These are phyloP conservation scores for Tachycineta bicolor DNA, from an alignment of 2,113 vertebrate species.

Conservation along the genomic window DNA sequence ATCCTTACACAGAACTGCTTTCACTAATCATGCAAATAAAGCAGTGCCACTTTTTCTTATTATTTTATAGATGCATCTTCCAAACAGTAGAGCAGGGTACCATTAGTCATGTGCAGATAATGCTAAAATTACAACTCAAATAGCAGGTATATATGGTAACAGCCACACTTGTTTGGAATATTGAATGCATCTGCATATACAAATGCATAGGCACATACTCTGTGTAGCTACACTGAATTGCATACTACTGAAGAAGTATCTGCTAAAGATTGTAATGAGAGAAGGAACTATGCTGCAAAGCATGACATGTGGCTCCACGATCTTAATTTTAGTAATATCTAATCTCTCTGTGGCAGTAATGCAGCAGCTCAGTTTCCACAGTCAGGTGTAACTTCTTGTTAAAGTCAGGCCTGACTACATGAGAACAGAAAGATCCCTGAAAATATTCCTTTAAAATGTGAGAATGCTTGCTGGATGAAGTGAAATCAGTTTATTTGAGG, in stretches of 20 bases:
- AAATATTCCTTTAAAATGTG: background rate
- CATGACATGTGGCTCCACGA: conserved; percentile 9
- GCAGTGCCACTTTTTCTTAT: background rate
- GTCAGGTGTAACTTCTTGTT: conserved; percentile 44
- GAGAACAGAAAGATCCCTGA: background rate
- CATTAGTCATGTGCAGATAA: background rate
- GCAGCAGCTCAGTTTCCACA: conserved; percentile 50
- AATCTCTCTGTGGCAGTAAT: conserved; percentile 43
- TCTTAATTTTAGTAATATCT: conserved; percentile 63
- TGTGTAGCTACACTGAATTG: background rate
- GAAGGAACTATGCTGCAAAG: conserved; percentile 50
- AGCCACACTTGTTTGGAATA: background rate
- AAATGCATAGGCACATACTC: background rate
- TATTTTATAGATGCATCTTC: background rate
- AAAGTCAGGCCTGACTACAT: background rate
- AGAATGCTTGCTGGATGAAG: background rate
- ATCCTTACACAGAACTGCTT: background rate
- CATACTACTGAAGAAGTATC: background rate
- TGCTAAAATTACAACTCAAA: background rate
- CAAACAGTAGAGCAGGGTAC: background rate
- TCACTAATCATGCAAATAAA: background rate
- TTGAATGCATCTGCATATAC: background rate
- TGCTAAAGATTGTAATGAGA: conserved; percentile 52
- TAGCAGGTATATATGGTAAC: background rate
- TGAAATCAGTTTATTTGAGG: background rate